Percentiles rank a stretch among this genome's conserved stretches.
phyloP scores from a whole-genome alignment of 2,888 invertebrate genomes.

The Euproctis similis region DNA sequence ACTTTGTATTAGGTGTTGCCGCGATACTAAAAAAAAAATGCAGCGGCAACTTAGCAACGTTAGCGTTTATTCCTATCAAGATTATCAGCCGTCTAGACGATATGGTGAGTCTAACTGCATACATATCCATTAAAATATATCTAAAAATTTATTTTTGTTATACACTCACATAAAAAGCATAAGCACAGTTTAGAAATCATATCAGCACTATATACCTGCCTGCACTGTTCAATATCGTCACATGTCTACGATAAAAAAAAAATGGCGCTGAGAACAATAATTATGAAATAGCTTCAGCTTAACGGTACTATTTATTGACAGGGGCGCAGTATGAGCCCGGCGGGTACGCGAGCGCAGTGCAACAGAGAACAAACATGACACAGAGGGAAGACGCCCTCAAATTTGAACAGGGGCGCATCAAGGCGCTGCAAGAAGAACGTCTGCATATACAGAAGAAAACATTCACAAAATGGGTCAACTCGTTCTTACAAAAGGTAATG shows the following conservation, averaged over 20 bases:
- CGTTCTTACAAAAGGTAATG: slow-evolving; percentile 93
- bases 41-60: slow-evolving; percentile 69
- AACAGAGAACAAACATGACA: slow-evolving; percentile 87
- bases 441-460: slow-evolving; percentile 99
- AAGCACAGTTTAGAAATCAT: too few species aligned
- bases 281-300: too few species aligned
- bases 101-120: slow-evolving; percentile 58
- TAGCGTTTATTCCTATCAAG: slow-evolving; percentile 64
- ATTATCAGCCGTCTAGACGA: slow-evolving; percentile 60
- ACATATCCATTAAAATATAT: too few species aligned
- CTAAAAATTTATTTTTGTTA: too few species aligned
- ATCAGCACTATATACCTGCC: too few species aligned
- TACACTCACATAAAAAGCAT: too few species aligned
- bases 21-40: slow-evolving; percentile 39
- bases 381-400: slow-evolving; percentile 93
- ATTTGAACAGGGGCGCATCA: slow-evolving; percentile 97
- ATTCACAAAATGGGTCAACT: slow-evolving; percentile 99
- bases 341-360: slow-evolving; percentile 78
- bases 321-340: slow-evolving; percentile 82
- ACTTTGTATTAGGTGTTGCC: slow-evolving; percentile 29
- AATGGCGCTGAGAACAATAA: too few species aligned
- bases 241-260: too few species aligned
- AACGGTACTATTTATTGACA: slow-evolving; percentile 31
- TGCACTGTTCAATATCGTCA: too few species aligned
- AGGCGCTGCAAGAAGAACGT: slow-evolving; percentile 97